Evolutionary conservation across 1,140 invertebrate species (phyloP), one percentile per base, ranked within the genome.

Genomic region (Formica exsecta): DNA sequence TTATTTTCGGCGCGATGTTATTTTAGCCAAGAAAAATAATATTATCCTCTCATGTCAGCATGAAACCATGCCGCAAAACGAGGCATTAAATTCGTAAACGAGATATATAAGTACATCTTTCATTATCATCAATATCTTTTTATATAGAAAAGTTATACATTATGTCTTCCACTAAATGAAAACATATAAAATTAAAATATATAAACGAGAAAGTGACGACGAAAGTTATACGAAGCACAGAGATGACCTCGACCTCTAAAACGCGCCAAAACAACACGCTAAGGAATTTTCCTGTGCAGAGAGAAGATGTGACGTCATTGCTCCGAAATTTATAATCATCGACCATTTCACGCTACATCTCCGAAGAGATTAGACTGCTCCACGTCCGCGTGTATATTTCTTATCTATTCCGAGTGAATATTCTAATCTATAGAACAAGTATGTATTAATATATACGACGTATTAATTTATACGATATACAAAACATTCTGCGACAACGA

Each of bases 1-100:
- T 77, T 48, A 64, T 77, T 77, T 77, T 77, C 75, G 61, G 75
- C 38, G 6, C 32, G 38, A 16, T 32, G 41, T 77, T 62, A 29
- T 80, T 80, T 80, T 80, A 68, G 16, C 16, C 44, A n/a, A 7
- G 44, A 70, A 44, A 68, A 44, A 16, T 77, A 22, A 65, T 9
- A 25, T 77, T 64, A 62, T 61, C 11, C 38, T 44, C 29, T 48
- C 38, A 32, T 3, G 32, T 32, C 2, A 29, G 75, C 59, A 22
- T 22, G 75, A 77, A 65, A 65, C 36, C 25, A 32, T 19, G 8
- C 41, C 64, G 29, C 44, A 7, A 57, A 80, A 80, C 76, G n/a
- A 80, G 44, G 13, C 16, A 38, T 77, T 22, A 68, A 80, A 70
- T 25, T 54, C 44, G 16, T 25, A 25, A 38, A 13, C 16, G 13